phyloP scores from a whole-genome alignment of 2,888 invertebrate genomes.

The Craniophora ligustri region DNA sequence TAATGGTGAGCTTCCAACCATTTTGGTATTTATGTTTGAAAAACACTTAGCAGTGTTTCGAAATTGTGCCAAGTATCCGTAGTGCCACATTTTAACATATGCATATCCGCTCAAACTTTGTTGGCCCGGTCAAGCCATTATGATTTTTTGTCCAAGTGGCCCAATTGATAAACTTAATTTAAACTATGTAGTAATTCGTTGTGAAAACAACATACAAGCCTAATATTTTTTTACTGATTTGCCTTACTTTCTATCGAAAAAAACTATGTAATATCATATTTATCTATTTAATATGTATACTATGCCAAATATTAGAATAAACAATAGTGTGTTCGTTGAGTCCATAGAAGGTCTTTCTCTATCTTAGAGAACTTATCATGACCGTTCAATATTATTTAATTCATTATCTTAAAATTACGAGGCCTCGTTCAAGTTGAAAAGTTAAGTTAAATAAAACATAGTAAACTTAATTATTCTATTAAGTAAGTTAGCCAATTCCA shows the following conservation, averaged over 20 bases:
- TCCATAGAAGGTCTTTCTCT: too few species aligned
- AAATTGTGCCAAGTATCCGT: neutral
- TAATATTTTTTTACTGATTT: too few species aligned
- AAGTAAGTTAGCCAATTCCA: conserved; percentile 1
- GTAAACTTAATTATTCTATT: conserved; percentile 19
- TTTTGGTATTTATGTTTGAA: neutral
- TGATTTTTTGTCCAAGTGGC: neutral
- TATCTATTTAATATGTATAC: too few species aligned
- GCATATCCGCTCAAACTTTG: neutral
- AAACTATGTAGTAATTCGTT: too few species aligned
- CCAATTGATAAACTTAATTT: neutral
- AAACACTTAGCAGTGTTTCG: too few species aligned
- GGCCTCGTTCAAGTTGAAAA: neutral
- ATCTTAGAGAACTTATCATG: neutral
- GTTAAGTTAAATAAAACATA: conserved; percentile 3
- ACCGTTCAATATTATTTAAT: neutral
- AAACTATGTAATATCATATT: neutral
- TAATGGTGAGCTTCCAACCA: neutral
- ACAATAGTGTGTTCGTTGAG: too few species aligned
- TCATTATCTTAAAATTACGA: conserved; percentile 1
- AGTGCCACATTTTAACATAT: neutral
- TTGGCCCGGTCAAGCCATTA: neutral
- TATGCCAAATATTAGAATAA: too few species aligned
- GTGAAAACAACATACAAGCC: too few species aligned
- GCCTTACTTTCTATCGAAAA: too few species aligned